These are phyloP conservation scores for Melanargia galathea DNA, from an alignment of 2,888 invertebrate genomes.

Conservation along the genomic window DNA sequence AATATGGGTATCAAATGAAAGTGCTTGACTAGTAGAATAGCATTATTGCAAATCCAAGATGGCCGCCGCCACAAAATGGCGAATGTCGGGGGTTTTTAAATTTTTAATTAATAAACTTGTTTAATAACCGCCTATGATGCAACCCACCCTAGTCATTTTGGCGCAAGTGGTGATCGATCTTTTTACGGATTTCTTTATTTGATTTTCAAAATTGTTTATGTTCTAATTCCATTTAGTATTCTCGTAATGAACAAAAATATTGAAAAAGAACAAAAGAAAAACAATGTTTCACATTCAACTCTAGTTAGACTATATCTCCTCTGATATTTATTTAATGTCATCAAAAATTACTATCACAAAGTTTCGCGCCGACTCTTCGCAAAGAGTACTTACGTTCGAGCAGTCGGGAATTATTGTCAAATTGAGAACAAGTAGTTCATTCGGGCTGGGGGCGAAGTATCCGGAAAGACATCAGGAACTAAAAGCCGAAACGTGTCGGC, in stretches of 20 bases:
- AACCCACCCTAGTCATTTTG: no score
- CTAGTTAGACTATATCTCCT: background rate
- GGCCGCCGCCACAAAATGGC: no score
- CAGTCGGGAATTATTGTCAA: slow-evolving; percentile 27
- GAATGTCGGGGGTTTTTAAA: no score
- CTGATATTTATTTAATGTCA: slow-evolving; percentile 12
- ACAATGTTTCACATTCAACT: background rate
- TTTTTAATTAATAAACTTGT: no score
- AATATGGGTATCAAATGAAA: no score
- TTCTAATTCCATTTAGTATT: background rate
- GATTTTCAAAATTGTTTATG: no score
- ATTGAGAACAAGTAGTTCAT: slow-evolving; percentile 27
- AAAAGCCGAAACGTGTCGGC: slow-evolving; percentile 51
- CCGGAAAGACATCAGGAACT: slow-evolving; percentile 37
- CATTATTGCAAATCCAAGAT: no score
- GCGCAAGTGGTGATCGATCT: no score
- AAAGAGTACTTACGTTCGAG: slow-evolving; percentile 22
- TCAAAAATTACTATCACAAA: slow-evolving; percentile 17
- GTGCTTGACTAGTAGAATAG: no score
- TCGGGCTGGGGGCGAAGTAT: slow-evolving; percentile 23
- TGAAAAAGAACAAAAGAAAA: background rate
- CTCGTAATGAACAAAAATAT: background rate
- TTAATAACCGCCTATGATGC: no score
- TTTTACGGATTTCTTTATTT: no score
- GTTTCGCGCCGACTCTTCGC: slow-evolving; percentile 20